Conservation (phyloP, 30 jellyfish, hydroid and myxozoan genomes). For the Sanderia malayensis region DNA sequence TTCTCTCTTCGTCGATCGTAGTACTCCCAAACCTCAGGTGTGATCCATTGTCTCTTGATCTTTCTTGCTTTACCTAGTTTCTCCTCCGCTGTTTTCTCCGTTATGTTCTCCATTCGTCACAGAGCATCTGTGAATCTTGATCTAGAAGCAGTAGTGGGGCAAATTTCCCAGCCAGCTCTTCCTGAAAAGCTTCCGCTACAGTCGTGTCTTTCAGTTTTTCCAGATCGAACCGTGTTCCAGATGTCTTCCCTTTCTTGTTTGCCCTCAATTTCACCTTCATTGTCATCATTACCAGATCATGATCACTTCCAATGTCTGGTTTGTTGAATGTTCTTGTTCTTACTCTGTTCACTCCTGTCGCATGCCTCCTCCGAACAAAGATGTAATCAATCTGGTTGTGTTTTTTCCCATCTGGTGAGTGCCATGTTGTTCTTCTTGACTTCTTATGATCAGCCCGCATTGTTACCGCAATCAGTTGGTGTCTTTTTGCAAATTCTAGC, state of each 20-base stretch:
- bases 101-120: not conserved
- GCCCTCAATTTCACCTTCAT: slow-evolving; percentile 22
- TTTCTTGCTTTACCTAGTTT: slow-evolving; percentile 15
- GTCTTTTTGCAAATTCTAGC: not conserved
- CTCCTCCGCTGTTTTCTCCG: slow-evolving; percentile 16
- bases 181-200: slow-evolving; percentile 4
- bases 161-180: slow-evolving; percentile 13
- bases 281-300: slow-evolving; percentile 28
- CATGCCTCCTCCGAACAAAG: slow-evolving; percentile 18
- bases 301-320: slow-evolving; percentile 57
- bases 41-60: slow-evolving; percentile 51
- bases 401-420: slow-evolving; percentile 21
- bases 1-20: slow-evolving; percentile 29
- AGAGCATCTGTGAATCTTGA: not conserved
- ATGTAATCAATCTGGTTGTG: slow-evolving; percentile 49
- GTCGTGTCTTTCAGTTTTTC: slow-evolving; percentile 25
- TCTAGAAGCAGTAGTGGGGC: slow-evolving; percentile 26
- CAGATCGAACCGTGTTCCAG: slow-evolving; percentile 30
- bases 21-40: slow-evolving; percentile 16
- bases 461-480: not conserved
- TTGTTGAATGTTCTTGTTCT: slow-evolving; percentile 21
- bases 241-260: slow-evolving; percentile 1
- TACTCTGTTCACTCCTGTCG: slow-evolving; percentile 39
- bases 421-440: slow-evolving; percentile 32
- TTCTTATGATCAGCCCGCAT: not conserved